These are phyloP conservation scores for Pyrgus malvae DNA, from an alignment of 2,888 invertebrate genomes.

Conservation along the genomic window DNA sequence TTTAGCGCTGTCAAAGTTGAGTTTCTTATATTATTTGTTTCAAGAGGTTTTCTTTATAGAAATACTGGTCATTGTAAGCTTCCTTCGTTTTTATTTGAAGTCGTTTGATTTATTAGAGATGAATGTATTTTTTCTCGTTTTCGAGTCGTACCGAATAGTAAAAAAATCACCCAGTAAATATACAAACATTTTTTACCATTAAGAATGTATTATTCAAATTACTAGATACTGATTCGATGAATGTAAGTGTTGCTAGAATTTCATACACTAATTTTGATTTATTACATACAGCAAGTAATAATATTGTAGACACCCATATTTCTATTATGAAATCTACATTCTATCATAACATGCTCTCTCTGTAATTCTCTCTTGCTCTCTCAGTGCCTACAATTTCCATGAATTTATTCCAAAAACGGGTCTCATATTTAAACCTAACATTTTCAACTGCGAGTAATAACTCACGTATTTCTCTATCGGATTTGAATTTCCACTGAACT, in stretches of 20 bases:
- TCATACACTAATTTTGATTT: no score
- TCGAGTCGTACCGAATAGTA: not conserved
- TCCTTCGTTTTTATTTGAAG: slow-evolving; percentile 7
- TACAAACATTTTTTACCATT: no score
- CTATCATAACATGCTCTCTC: no score
- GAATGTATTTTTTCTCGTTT: not conserved
- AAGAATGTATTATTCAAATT: no score
- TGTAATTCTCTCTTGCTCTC: not conserved
- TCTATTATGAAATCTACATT: no score
- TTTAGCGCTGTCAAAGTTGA: slow-evolving; percentile 25
- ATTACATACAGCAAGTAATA: no score
- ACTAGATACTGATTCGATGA: no score
- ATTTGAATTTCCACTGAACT: slow-evolving; percentile 48
- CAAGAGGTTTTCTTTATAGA: slow-evolving; percentile 13
- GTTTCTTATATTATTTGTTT: slow-evolving; percentile 15
- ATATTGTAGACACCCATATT: no score
- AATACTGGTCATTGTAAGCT: slow-evolving; percentile 6
- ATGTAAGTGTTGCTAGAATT: no score
- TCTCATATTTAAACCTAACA: slow-evolving; percentile 25
- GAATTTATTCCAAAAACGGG: slow-evolving; percentile 2
- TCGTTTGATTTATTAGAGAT: slow-evolving; percentile 5
- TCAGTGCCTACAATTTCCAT: not conserved
- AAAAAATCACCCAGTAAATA: no score
- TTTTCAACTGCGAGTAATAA: slow-evolving; percentile 40
- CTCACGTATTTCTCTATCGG: slow-evolving; percentile 47